Base-by-base conservation (phyloP, 1,140 invertebrate genomes). In the Aphidius ervi region DNA sequence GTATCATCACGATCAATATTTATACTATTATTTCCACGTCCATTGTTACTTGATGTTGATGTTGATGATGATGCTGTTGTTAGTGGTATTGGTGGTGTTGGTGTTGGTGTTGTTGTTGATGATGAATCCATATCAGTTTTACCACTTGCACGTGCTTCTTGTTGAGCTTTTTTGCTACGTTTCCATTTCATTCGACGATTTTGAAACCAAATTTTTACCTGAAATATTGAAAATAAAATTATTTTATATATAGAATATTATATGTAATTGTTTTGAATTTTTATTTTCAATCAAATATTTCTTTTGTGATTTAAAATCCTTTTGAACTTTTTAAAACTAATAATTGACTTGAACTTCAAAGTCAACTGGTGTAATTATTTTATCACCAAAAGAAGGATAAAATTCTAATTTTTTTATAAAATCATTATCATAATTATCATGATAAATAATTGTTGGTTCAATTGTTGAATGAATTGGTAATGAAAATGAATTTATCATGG, bases 181-280 rank as follows among this genome's bases (percentile, higher is more conserved):
- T 96, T 96, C 93, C 93, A 96, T 74, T 96, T 96, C 94, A 96
- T 96, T 67, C 93, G 83, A 16, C 94, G 83, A 77, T 96, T 96
- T 85, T 96, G 94, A 76, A 96, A 96, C 94, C 94, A 96, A 64
- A 96, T 96, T 83, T 96, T 96, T 48, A 96, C 92, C 92, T 94
- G 81, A 5, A 70, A 65, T 57, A 9, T 2, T 59, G 62, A 67
- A 67, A 65, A 46, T 37, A 48, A 58, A 37, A 61, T 9, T 52
- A 46, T 42, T 49, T 48, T 53, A 53, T 37, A 10, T 10, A 45
- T 10, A 8, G 6, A 45, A 45, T 8, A 10, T 10, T 8, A 45
- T 6, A 48, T 48, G 46, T 6, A 48, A 48, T 48, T 48, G 9
- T n/a, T 48, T 48, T 16, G 9, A 48, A 48, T 16, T 16, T n/a